Evolutionary conservation across 2,888 invertebrate species (phyloP).

Genomic region (Trichopoda pennipes): DNA sequence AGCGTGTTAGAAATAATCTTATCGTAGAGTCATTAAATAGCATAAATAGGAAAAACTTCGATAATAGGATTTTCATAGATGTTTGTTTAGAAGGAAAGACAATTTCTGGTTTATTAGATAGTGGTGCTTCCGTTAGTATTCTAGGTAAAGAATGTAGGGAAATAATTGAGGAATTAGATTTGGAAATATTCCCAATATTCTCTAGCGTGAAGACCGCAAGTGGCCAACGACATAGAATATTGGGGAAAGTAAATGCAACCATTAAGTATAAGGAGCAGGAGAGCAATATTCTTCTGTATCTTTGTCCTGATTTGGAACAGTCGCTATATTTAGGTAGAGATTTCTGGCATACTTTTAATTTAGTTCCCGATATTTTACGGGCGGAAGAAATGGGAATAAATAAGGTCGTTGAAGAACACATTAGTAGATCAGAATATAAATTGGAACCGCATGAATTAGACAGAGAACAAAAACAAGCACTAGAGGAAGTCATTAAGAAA

Average conservation of each 20-base stretch:
- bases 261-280: conserved; percentile 11
- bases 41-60: background rate
- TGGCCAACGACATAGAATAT: conserved; percentile 6
- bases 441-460: too few species aligned
- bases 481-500: too few species aligned
- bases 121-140: conserved; percentile 1
- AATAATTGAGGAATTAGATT: background rate
- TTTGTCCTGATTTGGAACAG: conserved; percentile 10
- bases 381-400: too few species aligned
- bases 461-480: too few species aligned
- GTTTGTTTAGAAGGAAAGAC: background rate
- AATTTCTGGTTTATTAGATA: too few species aligned
- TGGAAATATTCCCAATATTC: too few species aligned
- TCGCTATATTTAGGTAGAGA: background rate
- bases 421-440: too few species aligned
- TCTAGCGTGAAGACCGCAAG: background rate
- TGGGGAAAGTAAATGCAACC: background rate
- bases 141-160: background rate
- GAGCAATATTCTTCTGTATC: background rate
- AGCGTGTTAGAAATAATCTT: background rate
- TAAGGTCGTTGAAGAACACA: too few species aligned
- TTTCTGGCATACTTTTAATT: too few species aligned
- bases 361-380: too few species aligned
- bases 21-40: background rate
- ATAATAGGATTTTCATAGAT: background rate